These are phyloP conservation scores for Crioceris asparagi DNA, from an alignment of 2,888 invertebrate species.

Conservation along the genomic window DNA sequence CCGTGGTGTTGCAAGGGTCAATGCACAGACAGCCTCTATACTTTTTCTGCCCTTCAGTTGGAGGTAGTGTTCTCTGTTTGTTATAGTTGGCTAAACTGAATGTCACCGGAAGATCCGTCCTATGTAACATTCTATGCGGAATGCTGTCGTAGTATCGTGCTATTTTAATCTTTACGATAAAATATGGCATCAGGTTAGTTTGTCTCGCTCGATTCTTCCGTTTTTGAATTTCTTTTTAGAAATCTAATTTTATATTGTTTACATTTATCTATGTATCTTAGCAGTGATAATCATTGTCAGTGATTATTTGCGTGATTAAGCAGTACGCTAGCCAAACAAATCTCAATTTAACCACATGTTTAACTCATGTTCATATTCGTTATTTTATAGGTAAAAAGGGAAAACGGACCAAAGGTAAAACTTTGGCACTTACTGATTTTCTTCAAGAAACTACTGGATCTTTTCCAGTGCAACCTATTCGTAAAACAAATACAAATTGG, in stretches of 20 bases:
- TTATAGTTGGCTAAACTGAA: no score
- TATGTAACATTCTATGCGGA: no score
- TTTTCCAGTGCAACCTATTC: constrained; percentile 41
- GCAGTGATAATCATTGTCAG: constrained; percentile 3
- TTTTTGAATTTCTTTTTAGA: constrained; percentile 5
- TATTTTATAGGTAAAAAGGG: constrained; percentile 52
- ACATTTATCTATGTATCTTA: constrained; percentile 3
- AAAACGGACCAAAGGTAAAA: constrained; percentile 78
- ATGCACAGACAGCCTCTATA: no score
- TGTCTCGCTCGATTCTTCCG: constrained; percentile 1
- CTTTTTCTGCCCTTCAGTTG: no score
- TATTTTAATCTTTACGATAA: constrained; percentile 16
- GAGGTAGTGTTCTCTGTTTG: no score
- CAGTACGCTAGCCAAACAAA: constrained; percentile 8
- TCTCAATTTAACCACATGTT: constrained; percentile 15
- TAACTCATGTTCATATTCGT: constrained; percentile 11
- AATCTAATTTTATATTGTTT: constrained; percentile 1
- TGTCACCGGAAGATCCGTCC: no score
- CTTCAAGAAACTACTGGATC: constrained; percentile 56
- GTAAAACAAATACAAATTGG: constrained; percentile 52
- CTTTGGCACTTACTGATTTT: constrained; percentile 71
- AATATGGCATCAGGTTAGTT: constrained; percentile 30
- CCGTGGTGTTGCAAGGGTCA: no score
- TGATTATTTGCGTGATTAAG: not conserved
- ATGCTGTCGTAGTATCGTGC: constrained; percentile 10